A percentile compares a stretch with the other conserved stretches of the same genome.
These are phyloP conservation scores for Nesidiocoris tenuis DNA, from an alignment of 2,888 invertebrate species.

Conservation along the genomic window DNA sequence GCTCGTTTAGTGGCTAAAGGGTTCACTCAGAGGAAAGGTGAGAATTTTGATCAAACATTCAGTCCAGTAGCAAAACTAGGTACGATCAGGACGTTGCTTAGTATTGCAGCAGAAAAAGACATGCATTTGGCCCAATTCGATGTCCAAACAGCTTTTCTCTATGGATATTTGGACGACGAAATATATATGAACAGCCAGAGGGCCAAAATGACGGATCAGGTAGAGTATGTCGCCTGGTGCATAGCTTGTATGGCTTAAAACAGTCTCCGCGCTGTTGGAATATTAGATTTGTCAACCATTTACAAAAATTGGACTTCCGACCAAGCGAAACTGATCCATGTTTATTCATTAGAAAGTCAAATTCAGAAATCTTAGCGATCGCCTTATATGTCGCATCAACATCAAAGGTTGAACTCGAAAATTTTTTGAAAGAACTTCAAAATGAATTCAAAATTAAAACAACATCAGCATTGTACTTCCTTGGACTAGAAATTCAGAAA, in stretches of 20 bases:
- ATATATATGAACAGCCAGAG: slow-evolving; percentile 32
- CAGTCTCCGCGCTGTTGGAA: slow-evolving; percentile 22
- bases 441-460: not conserved
- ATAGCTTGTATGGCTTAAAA: slow-evolving; percentile 7
- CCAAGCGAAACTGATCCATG: slow-evolving; percentile 17
- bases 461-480: too few species aligned
- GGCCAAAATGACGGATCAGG: slow-evolving; percentile 13
- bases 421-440: slow-evolving; percentile 15
- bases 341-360: slow-evolving; percentile 11
- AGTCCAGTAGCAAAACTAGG: slow-evolving; percentile 11
- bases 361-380: too few species aligned
- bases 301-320: too few species aligned
- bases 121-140: slow-evolving; percentile 11
- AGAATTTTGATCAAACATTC: slow-evolving; percentile 5
- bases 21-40: slow-evolving; percentile 5
- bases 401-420: too few species aligned
- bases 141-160: too few species aligned
- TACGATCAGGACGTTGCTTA: too few species aligned
- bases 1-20: too few species aligned
- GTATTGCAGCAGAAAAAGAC: slow-evolving; percentile 12
- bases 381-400: too few species aligned
- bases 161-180: too few species aligned
- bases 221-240: slow-evolving; percentile 3
- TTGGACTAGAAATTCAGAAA: slow-evolving; percentile 18
- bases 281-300: slow-evolving; percentile 16